Percentiles rank a stretch among this genome's conserved stretches.
Conservation (phyloP, 2,797 vertebrate genomes). For the Falco concolor region DNA sequence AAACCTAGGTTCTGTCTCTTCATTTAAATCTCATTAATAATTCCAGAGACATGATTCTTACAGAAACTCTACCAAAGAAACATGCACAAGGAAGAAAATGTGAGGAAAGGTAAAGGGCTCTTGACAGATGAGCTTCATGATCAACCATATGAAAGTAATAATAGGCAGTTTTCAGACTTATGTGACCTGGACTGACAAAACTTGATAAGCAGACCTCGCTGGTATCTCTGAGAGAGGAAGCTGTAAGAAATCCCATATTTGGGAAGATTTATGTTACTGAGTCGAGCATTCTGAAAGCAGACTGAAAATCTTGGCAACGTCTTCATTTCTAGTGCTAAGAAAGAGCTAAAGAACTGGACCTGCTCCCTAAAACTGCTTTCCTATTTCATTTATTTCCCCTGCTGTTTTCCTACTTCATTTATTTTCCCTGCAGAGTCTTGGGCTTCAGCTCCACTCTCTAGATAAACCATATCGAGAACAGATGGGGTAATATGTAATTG, state of each 20-base stretch:
- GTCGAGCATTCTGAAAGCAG: neutral
- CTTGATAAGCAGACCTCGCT: neutral
- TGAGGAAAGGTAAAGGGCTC: neutral
- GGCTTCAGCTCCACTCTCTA: neutral
- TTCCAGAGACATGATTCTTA: neutral
- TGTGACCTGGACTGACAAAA: neutral
- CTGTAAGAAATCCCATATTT: neutral
- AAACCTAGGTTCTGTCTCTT: neutral
- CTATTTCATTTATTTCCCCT: neutral
- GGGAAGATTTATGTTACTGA: neutral
- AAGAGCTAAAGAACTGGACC: neutral
- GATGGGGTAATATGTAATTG: neutral
- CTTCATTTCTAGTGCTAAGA: neutral
- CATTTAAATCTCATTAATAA: neutral
- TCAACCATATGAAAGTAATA: neutral
- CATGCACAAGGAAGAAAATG: neutral
- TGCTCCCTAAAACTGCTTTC: neutral
- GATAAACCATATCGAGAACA: neutral
- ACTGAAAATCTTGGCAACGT: neutral
- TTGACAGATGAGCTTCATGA: neutral
- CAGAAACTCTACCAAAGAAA: neutral
- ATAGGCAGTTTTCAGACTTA: neutral
- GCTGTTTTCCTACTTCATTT: neutral
- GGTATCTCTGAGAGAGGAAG: neutral
- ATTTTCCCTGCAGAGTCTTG: neutral